Evolutionary conservation across 35 echinoderm and acorn worm species (phyloP).

Genomic region (Lytechinus pictus): DNA sequence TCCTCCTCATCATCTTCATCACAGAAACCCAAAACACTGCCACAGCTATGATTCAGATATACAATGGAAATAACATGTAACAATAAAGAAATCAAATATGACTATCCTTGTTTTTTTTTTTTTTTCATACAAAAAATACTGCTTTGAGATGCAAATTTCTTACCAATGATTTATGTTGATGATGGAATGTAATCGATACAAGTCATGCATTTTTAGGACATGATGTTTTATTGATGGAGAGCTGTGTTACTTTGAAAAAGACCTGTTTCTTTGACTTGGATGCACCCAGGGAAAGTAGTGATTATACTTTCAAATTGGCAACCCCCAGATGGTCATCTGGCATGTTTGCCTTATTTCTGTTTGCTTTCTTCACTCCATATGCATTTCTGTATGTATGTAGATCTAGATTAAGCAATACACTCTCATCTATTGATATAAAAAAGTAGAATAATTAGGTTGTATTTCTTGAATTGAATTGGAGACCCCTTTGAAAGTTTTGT

Average conservation of each 20-base stretch:
- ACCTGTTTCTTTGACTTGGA: neutral
- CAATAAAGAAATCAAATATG: too few species aligned
- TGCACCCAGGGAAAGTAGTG: neutral
- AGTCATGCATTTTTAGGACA: neutral
- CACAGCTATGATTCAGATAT: neutral
- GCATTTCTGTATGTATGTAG: neutral
- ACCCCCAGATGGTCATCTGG: neutral
- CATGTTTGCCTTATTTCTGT: neutral
- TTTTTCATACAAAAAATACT: neutral
- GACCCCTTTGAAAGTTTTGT: too few species aligned
- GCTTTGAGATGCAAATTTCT: neutral
- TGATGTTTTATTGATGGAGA: neutral
- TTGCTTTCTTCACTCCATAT: neutral
- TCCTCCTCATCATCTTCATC: too few species aligned
- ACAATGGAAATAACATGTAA: neutral
- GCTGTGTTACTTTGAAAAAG: neutral
- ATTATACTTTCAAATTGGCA: conserved; percentile 1
- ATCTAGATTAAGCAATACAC: neutral
- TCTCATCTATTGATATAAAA: neutral
- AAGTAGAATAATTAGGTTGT: neutral
- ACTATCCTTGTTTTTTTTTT: neutral
- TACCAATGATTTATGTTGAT: neutral
- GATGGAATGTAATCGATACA: neutral
- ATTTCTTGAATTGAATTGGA: neutral
- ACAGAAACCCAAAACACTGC: too few species aligned